A percentile compares a stretch with the other conserved stretches of the same genome.
Evolutionary conservation across 64 coral and sea anemone species (phyloP).

Genomic region (Trachythela sp.): DNA sequence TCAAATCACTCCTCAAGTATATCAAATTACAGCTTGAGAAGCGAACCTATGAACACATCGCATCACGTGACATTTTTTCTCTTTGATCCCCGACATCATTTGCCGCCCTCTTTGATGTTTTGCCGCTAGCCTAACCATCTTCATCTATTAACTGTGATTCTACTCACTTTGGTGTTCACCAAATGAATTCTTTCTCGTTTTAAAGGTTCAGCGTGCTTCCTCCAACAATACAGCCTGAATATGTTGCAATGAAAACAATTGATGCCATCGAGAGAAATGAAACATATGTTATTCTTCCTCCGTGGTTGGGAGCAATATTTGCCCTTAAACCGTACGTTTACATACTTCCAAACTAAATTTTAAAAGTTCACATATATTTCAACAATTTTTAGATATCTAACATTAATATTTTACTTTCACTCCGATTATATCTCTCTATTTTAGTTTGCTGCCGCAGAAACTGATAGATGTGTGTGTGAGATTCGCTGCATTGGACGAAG

Average conservation of each 20-base stretch:
- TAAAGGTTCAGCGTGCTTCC: constrained; percentile 33
- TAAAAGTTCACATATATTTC: neutral
- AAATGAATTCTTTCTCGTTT: too few relatives aligned
- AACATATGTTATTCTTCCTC: constrained; percentile 27
- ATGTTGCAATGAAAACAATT: constrained; percentile 43
- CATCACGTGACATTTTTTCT: too few relatives aligned
- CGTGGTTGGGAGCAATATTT: neutral
- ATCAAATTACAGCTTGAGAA: too few relatives aligned
- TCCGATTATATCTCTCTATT: too few relatives aligned
- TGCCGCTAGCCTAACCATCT: too few relatives aligned
- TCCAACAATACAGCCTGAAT: constrained; percentile 26
- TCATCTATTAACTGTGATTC: neutral
- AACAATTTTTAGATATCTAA: neutral
- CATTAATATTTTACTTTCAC: too few relatives aligned
- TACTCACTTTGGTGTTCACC: too few relatives aligned
- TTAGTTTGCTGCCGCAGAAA: neutral
- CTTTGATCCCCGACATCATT: too few relatives aligned
- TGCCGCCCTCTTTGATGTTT: too few relatives aligned
- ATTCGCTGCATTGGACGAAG: neutral
- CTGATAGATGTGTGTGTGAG: neutral
- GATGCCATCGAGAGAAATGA: constrained; percentile 62
- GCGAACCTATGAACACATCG: too few relatives aligned
- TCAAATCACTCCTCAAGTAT: too few relatives aligned
- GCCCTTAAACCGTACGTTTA: neutral
- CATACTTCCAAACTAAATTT: neutral